phyloP scores from a whole-genome alignment of 1,140 invertebrate species.

The Eciton burchellii region DNA sequence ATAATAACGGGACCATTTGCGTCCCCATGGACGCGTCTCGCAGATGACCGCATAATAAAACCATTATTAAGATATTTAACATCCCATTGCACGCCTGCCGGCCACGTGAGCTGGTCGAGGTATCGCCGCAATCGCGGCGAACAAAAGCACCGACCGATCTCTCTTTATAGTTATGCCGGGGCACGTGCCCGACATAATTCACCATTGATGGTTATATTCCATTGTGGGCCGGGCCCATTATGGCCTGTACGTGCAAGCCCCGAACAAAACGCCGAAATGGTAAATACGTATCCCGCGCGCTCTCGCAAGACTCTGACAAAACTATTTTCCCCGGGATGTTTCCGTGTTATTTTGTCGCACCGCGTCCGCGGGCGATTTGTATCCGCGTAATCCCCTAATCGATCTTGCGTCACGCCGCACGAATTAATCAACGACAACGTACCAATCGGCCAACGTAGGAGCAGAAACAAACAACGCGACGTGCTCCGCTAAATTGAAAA shows the following conservation, averaged over 20 bases:
- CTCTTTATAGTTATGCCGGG: constrained; percentile 78
- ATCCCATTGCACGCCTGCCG: constrained; percentile 40
- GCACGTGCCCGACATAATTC: constrained; percentile 82
- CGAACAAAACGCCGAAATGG: constrained; percentile 71
- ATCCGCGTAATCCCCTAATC: constrained; percentile 51
- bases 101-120: constrained; percentile 46
- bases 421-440: constrained; percentile 46
- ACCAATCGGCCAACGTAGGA: constrained; percentile 17
- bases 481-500: constrained; percentile 24
- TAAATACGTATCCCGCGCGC: constrained; percentile 66
- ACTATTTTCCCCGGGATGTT: constrained; percentile 63
- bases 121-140: constrained; percentile 47
- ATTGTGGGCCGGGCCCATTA: constrained; percentile 80
- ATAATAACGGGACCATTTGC: neutral
- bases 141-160: constrained; percentile 76
- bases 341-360: constrained; percentile 21
- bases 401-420: constrained; percentile 41
- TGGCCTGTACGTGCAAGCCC: constrained; percentile 68
- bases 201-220: constrained; percentile 81
- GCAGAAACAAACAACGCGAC: constrained; percentile 21
- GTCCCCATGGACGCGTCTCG: constrained; percentile 14
- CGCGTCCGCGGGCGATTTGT: constrained; percentile 42
- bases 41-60: constrained; percentile 76
- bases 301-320: constrained; percentile 37
- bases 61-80: constrained; percentile 78